Evolutionary conservation across 2,888 invertebrate genomes (phyloP), one percentile per base, ranked within the genome.

Genomic region (Hemithea aestivaria): DNA sequence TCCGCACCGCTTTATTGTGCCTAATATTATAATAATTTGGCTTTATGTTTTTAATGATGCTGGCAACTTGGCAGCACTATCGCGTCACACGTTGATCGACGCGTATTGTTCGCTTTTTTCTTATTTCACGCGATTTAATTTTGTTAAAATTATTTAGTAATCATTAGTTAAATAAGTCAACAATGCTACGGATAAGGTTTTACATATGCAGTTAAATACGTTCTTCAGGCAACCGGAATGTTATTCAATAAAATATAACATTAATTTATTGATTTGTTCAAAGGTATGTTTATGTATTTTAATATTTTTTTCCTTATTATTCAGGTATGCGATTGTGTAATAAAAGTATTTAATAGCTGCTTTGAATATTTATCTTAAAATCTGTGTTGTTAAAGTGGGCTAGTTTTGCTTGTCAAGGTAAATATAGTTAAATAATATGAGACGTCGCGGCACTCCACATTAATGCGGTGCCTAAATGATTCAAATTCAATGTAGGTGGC

Each of bases 181-280:
- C 3, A 16, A 16, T 16, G 16, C 5, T 2, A 16, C 16, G 16
- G 16, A 2, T 16, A 16, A 16, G 5, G 16, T 16, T 4, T 16
- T 5, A 4, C 16, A 16, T 5, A 16, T 16, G 3, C 2, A 16
- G 16, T 5, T 16, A 4, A 20, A n/a, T 24, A 24, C 24, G 16
- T 20, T 10, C 4, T 24, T 1, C 25, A 30, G 2, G 11, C 10
- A 20, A 6, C 26, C 9, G 25, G 10, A 9, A 28, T 33, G 33
- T 16, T n/a, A 28, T 11, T 9, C 8, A 28, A 16, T 11, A 2
- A 8, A 20, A 12, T 20, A 6, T 33, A 6, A 32, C 16, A 10
- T 16, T n/a, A 25, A 10, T 10, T 7, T 37, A 44, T 44, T 40
- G 44, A 44, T 50, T 45, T 21, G 30, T n/a, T 20, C 27, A 34